Evolutionary conservation across 2,113 vertebrate species (phyloP).

Genomic region (Balaeniceps rex): DNA sequence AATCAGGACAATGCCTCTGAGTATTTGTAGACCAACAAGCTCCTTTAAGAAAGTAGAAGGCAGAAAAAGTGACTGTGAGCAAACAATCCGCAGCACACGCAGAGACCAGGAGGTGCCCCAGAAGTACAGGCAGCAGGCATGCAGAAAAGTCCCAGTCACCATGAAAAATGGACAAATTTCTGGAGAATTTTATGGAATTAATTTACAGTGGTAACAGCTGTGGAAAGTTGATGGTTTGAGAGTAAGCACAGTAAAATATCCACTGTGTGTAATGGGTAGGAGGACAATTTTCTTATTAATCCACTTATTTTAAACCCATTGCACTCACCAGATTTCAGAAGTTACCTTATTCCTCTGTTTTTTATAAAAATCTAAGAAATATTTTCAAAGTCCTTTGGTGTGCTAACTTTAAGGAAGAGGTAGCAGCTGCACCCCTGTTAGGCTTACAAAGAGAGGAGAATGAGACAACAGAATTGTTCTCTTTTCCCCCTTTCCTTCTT

Average conservation of each 20-base stretch:
- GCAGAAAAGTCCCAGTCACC: neutral
- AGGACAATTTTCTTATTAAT: neutral
- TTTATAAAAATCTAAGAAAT: neutral
- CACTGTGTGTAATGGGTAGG: accelerated
- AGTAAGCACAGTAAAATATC: neutral
- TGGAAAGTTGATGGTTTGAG: neutral
- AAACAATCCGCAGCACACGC: accelerated
- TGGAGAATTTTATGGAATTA: neutral
- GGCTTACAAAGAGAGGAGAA: neutral
- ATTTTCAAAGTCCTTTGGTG: neutral
- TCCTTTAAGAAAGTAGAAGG: neutral
- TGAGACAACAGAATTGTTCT: neutral
- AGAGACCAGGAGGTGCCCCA: neutral
- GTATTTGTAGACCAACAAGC: neutral
- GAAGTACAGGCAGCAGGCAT: neutral
- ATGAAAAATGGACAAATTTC: neutral
- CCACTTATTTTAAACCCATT: neutral
- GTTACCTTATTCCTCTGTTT: neutral
- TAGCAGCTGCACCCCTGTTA: neutral
- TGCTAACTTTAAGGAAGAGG: neutral
- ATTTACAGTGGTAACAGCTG: neutral
- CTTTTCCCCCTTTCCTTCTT: neutral
- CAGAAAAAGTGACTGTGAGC: neutral
- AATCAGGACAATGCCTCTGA: neutral
- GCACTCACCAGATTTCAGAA: neutral